Evolutionary conservation across 2,113 vertebrate species (phyloP), one percentile per base, ranked within the genome.

Genomic region (Menura novaehollandiae): DNA sequence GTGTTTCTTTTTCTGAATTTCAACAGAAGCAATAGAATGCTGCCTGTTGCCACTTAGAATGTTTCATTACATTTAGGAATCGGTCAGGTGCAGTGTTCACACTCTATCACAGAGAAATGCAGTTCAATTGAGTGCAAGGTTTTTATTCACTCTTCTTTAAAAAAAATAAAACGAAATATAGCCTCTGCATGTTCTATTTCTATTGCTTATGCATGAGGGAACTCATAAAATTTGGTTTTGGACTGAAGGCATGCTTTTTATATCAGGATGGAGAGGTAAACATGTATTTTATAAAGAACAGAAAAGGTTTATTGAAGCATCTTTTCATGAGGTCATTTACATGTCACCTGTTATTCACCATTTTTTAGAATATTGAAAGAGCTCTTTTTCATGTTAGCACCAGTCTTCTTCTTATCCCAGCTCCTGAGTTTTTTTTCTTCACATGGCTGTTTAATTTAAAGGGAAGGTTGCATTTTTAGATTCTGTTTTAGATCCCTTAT

Each of bases 181-280:
- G 86, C 82, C 49, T 91, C 64, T 95, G 66, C 73, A 60, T 92
- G 80, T 91, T 68, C 76, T 87, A 56, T 91, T 93, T 87, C 91
- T 84, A 46, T 95, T 93, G 91, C 94, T 95, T 96, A 95, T 97
- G 94, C 89, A 81, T 95, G 95, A 93, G 69, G 51, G 86, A 97
- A 71, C 93, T 92, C 88, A 84, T 95, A 95, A 96, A 96, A 91
- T 90, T 63, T 0, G 0, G 33, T 60, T 95, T 84, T 91, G 64
- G 73, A 89, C 93, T 85, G 53, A 87, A 96, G 84, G 63, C 74
- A 30, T 89, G 73, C 52, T 89, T 97, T 93, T 93, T 96, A 47
- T 95, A 78, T 87, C 86, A 77, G 67, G 26, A 59, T 93, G 59
- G 59, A 88, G 83, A 92, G 62, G 79, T 88, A 94, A 95, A 93